phyloP scores from a whole-genome alignment of 2,113 vertebrate species.

The Rhinichthys klamathensis region DNA sequence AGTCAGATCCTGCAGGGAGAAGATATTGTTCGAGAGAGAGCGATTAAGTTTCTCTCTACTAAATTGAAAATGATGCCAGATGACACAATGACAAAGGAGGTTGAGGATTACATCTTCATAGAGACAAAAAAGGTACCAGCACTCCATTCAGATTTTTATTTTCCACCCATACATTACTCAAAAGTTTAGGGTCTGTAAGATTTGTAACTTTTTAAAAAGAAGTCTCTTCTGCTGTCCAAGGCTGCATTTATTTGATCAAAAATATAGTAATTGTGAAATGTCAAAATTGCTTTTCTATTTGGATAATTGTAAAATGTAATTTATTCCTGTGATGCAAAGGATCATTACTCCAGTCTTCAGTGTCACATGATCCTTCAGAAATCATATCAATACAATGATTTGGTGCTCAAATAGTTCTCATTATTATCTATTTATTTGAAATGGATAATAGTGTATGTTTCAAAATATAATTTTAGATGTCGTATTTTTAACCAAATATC shows the following conservation, averaged over 20 bases:
- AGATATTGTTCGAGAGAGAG: constrained; percentile 93
- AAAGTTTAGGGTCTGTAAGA: background rate
- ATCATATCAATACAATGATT: background rate
- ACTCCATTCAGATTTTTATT: background rate
- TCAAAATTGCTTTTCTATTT: too few species aligned
- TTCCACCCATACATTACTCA: background rate
- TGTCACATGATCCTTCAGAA: background rate
- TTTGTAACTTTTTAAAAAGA: background rate
- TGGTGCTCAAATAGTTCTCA: background rate
- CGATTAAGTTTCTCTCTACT: constrained; percentile 93
- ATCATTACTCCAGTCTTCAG: background rate
- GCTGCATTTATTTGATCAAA: background rate
- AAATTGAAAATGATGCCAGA: constrained; percentile 92
- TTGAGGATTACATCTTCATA: constrained; percentile 90
- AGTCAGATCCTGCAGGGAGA: constrained; percentile 98
- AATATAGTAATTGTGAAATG: too few species aligned
- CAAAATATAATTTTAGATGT: too few species aligned
- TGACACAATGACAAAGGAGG: constrained; percentile 94
- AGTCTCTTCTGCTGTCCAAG: background rate
- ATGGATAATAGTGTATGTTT: too few species aligned
- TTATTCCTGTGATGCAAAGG: background rate
- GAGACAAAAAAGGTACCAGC: constrained; percentile 91
- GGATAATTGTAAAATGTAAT: too few species aligned
- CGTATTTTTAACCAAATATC: too few species aligned
- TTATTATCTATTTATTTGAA: too few species aligned